phyloP scores from a whole-genome alignment of 2,888 invertebrate species.

The Plagodis pulveraria region DNA sequence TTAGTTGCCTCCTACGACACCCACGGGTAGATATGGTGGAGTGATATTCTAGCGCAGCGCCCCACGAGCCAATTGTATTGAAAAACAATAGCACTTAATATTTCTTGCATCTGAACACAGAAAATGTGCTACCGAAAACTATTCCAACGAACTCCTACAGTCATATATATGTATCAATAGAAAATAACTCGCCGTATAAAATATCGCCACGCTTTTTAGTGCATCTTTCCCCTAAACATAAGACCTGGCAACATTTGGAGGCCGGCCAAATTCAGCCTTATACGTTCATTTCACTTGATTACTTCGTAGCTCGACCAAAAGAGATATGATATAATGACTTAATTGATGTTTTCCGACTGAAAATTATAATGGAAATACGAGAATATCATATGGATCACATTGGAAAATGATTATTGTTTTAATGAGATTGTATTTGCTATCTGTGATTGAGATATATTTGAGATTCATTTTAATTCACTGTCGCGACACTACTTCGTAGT shows the following conservation, averaged over 20 bases:
- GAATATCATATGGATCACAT: conserved; percentile 10
- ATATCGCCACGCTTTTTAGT: neutral
- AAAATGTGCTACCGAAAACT: too few species aligned
- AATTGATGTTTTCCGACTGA: conserved; percentile 49
- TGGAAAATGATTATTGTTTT: conserved; percentile 15
- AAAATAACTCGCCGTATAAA: neutral
- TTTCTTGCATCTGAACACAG: too few species aligned
- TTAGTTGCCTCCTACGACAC: too few species aligned
- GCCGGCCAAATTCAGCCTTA: conserved; percentile 52
- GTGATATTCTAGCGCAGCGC: too few species aligned
- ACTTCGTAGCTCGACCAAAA: conserved; percentile 58
- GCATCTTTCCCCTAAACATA: conserved; percentile 14
- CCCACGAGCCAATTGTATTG: too few species aligned
- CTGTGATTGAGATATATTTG: neutral
- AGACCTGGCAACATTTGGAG: conserved; percentile 46
- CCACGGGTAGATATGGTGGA: too few species aligned
- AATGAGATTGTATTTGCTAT: conserved; percentile 2
- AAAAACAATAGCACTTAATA: too few species aligned
- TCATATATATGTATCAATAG: too few species aligned
- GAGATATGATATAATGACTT: conserved; percentile 59
- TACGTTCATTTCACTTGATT: conserved; percentile 58
- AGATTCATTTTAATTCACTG: too few species aligned
- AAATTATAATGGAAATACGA: conserved; percentile 32
- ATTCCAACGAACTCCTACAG: too few species aligned
- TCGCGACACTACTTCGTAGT: too few species aligned